A percentile compares a stretch with the other conserved stretches of the same genome.
phyloP scores from a whole-genome alignment of 2,888 invertebrate genomes.

The Amphipoea oculea region DNA sequence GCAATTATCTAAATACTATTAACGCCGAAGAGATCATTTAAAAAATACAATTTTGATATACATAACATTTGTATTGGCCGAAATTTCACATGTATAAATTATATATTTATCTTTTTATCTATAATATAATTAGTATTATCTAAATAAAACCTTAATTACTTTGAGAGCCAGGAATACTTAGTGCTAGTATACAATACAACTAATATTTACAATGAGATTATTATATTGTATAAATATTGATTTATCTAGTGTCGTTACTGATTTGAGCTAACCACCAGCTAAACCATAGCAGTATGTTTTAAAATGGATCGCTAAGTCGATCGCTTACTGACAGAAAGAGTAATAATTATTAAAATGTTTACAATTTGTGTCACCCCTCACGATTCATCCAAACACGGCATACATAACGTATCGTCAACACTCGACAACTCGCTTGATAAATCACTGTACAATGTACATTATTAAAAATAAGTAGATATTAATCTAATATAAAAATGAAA shows the following conservation, averaged over 20 bases:
- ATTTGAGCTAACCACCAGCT: constrained; percentile 83
- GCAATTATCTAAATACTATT: constrained; percentile 87
- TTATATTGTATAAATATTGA: constrained; percentile 83
- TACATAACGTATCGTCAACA: constrained; percentile 72
- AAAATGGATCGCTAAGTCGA: constrained; percentile 72
- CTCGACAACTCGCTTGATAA: constrained; percentile 71
- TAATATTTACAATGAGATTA: constrained; percentile 90
- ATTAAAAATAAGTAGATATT: constrained; percentile 81
- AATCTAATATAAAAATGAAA: constrained; percentile 80
- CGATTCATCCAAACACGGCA: constrained; percentile 77
- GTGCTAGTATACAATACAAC: constrained; percentile 80
- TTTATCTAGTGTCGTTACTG: constrained; percentile 89
- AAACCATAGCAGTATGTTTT: constrained; percentile 74
- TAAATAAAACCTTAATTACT: constrained; percentile 89
- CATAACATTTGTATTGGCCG: constrained; percentile 89
- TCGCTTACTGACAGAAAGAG: constrained; percentile 69
- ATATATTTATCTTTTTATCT: constrained; percentile 79
- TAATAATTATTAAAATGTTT: constrained; percentile 66
- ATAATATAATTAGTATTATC: constrained; percentile 80
- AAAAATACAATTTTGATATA: constrained; percentile 90
- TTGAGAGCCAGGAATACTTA: constrained; percentile 90
- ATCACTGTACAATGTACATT: constrained; percentile 79
- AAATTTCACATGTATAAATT: constrained; percentile 86
- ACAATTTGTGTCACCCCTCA: constrained; percentile 66
- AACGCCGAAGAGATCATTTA: constrained; percentile 90